Conservation (phyloP, 2,797 vertebrate species). For the Buceros bicornis region DNA sequence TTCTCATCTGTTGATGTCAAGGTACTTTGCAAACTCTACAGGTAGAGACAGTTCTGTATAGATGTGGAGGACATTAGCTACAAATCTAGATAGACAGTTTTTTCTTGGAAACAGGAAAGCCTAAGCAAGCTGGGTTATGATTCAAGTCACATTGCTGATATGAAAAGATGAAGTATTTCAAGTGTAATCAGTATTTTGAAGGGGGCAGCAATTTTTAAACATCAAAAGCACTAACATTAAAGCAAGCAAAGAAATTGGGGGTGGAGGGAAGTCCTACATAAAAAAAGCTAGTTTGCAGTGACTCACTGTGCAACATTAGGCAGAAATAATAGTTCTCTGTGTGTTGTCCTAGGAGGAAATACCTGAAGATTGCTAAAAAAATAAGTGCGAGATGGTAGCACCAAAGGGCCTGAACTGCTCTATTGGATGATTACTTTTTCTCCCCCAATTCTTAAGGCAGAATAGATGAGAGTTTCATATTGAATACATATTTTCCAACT, state of each 20-base stretch:
- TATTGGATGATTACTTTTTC: slow-evolving; percentile 16
- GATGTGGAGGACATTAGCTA: slow-evolving; percentile 17
- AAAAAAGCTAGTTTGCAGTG: background rate
- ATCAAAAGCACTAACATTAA: slow-evolving; percentile 25
- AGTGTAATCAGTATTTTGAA: slow-evolving; percentile 14
- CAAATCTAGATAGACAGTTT: background rate
- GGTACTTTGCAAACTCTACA: background rate
- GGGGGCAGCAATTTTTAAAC: background rate
- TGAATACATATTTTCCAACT: slow-evolving; percentile 82
- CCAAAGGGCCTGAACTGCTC: background rate
- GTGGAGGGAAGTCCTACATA: background rate
- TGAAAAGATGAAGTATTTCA: slow-evolving; percentile 14
- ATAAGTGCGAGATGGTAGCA: background rate
- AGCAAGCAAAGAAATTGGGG: background rate
- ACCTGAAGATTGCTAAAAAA: slow-evolving; percentile 9
- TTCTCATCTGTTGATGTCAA: slow-evolving; percentile 11
- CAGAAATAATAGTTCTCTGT: background rate
- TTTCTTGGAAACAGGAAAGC: slow-evolving; percentile 20
- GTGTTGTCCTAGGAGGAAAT: slow-evolving; percentile 3
- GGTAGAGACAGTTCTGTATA: background rate
- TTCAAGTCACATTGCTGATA: background rate
- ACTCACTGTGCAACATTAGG: background rate
- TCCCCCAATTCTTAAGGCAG: slow-evolving; percentile 34
- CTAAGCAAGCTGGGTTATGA: background rate
- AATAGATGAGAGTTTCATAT: slow-evolving; percentile 74